Evolutionary conservation across 2,113 vertebrate genomes (phyloP).

Genomic region (Pollimyrus isidori): DNA sequence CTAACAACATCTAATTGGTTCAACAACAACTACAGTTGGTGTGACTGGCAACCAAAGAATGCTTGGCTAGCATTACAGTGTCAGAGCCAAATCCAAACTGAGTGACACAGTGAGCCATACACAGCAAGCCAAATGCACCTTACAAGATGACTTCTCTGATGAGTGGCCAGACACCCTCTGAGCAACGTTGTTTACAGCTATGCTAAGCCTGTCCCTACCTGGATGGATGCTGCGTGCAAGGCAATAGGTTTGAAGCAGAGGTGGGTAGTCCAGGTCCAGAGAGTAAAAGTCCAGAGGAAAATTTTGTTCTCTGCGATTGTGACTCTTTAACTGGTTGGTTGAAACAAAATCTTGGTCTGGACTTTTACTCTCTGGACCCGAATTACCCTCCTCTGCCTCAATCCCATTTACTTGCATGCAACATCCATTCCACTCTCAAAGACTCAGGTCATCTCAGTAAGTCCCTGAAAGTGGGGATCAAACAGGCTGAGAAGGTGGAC

Average conservation of each 20-base stretch:
- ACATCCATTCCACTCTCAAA: background rate
- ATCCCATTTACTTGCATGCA: background rate
- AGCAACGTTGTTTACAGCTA: background rate
- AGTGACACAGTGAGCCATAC: background rate
- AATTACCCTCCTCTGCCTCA: background rate
- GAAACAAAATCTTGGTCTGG: background rate
- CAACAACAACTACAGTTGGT: background rate
- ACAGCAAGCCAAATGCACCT: background rate
- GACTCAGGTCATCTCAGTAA: background rate
- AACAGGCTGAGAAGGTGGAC: slow-evolving; percentile 18
- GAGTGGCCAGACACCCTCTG: background rate
- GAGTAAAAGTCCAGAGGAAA: background rate
- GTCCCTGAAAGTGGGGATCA: slow-evolving; percentile 1
- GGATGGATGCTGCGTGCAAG: too few relatives aligned
- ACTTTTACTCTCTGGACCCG: background rate
- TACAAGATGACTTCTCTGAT: background rate
- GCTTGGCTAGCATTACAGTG: background rate
- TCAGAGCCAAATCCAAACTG: background rate
- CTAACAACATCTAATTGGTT: background rate
- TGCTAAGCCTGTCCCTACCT: background rate
- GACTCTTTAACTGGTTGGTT: background rate
- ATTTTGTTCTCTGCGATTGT: background rate
- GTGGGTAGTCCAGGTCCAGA: background rate
- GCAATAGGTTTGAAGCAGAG: background rate
- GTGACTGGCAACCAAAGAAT: background rate